Percentiles rank a stretch among this genome's conserved stretches.
Evolutionary conservation across 2,888 invertebrate genomes (phyloP).

Genomic region (Spodoptera picta): DNA sequence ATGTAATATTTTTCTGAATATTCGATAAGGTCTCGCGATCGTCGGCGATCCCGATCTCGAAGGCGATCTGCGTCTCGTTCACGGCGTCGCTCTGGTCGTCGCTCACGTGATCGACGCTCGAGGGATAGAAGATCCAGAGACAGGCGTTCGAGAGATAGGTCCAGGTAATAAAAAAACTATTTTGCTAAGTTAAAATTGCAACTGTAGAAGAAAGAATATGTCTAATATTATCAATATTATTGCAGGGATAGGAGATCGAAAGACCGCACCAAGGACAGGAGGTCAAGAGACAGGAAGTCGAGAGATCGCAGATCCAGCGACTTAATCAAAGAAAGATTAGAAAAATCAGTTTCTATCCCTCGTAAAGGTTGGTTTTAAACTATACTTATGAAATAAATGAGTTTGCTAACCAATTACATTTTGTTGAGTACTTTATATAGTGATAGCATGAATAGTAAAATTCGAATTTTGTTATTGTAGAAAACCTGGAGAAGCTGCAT

Average conservation of each 20-base stretch:
- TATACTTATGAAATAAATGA: no score
- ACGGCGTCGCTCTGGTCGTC: constrained; percentile 77
- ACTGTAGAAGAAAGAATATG: background rate
- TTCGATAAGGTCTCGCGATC: constrained; percentile 74
- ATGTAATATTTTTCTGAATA: constrained; percentile 25
- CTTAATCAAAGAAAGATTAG: constrained; percentile 82
- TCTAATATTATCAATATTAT: constrained; percentile 15
- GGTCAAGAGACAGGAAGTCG: constrained; percentile 84
- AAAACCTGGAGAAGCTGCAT: constrained; percentile 76
- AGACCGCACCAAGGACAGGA: constrained; percentile 79
- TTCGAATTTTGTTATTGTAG: constrained; percentile 58
- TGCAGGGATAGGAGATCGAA: constrained; percentile 82
- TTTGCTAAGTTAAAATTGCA: background rate
- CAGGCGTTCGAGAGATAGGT: constrained; percentile 76
- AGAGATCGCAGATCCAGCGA: constrained; percentile 85
- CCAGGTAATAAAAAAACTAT: constrained; percentile 68
- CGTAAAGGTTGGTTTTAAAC: constrained; percentile 75
- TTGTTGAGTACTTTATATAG: no score
- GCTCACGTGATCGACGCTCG: constrained; percentile 80
- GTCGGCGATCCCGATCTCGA: constrained; percentile 81
- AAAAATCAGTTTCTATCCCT: constrained; percentile 85
- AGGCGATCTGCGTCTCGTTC: constrained; percentile 74
- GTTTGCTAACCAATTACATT: no score
- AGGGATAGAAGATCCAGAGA: constrained; percentile 78
- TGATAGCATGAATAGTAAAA: background rate